These are phyloP conservation scores for Ophioninae sp. DNA, from an alignment of 2,888 invertebrate genomes.

Conservation along the genomic window DNA sequence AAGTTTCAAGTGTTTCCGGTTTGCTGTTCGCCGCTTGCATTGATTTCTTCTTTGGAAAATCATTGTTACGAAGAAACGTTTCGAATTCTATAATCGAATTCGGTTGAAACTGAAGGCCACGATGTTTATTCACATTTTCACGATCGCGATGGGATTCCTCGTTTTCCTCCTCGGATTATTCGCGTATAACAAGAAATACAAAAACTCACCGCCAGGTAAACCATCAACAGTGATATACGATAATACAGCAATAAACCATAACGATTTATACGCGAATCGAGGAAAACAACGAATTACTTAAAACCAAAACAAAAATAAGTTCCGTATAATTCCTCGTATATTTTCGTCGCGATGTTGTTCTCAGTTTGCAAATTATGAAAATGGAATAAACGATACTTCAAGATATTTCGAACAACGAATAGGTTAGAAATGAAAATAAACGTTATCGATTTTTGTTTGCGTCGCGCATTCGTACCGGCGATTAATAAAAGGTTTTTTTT, in stretches of 20 bases:
- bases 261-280: background rate
- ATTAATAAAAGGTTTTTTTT: too few relatives aligned
- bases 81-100: background rate
- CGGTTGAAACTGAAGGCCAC: background rate
- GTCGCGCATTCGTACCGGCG: too few relatives aligned
- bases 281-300: background rate
- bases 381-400: too few relatives aligned
- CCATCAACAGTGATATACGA: background rate
- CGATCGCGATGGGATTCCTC: constrained; percentile 22
- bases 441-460: background rate
- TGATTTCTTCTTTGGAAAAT: constrained; percentile 16
- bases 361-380: too few relatives aligned
- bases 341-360: too few relatives aligned
- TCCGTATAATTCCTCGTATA: too few relatives aligned
- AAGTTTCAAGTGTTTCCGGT: too few relatives aligned
- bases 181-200: background rate
- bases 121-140: constrained; percentile 20
- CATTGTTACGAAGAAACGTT: background rate
- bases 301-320: background rate
- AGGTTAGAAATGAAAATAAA: background rate
- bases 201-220: constrained; percentile 29
- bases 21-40: background rate
- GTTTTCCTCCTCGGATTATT: constrained; percentile 10
- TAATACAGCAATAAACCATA: background rate
- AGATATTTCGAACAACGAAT: background rate